phyloP scores from a whole-genome alignment of 37 sponge, comb jelly and placozoan species.

The Chondrilla cf. caribensis region DNA sequence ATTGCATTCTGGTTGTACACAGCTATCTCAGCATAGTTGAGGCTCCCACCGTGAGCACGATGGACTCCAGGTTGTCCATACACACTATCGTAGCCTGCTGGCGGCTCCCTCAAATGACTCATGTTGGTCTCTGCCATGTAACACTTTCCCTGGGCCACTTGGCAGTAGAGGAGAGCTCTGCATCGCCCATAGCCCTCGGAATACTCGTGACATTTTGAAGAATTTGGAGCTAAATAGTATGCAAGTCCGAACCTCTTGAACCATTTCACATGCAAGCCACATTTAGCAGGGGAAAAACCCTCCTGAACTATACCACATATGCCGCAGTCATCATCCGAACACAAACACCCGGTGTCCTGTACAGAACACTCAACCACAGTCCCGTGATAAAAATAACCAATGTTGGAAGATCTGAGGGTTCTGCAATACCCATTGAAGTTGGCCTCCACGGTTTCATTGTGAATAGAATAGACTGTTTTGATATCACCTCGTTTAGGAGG shows the following conservation, averaged over 20 bases:
- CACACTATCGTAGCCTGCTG: conserved; percentile 53
- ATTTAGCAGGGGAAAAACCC: not conserved
- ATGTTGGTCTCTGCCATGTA: conserved; percentile 29
- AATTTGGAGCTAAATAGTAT: conserved; percentile 75
- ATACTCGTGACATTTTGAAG: conserved; percentile 86
- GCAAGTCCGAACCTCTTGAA: conserved; percentile 76
- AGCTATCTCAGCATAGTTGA: conserved; percentile 77
- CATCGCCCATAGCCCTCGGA: conserved; percentile 41
- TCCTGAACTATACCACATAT: not conserved
- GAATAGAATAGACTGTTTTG: not conserved
- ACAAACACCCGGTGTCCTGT: not conserved
- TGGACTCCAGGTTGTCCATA: conserved; percentile 54
- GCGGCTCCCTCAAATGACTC: conserved; percentile 39
- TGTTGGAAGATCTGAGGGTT: not conserved
- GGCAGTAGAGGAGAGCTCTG: conserved; percentile 66
- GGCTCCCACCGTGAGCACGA: not conserved
- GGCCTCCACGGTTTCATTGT: not conserved
- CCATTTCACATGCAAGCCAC: conserved; percentile 35
- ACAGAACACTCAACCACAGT: not conserved
- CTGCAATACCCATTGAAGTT: not conserved
- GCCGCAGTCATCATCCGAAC: not conserved
- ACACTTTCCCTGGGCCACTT: conserved; percentile 63
- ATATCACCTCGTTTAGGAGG: not conserved
- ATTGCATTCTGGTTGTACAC: conserved; percentile 46
- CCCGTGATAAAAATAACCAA: not conserved